These are phyloP conservation scores for Ctenopoma kingsleyae DNA, from an alignment of 2,797 vertebrate species.

Conservation along the genomic window DNA sequence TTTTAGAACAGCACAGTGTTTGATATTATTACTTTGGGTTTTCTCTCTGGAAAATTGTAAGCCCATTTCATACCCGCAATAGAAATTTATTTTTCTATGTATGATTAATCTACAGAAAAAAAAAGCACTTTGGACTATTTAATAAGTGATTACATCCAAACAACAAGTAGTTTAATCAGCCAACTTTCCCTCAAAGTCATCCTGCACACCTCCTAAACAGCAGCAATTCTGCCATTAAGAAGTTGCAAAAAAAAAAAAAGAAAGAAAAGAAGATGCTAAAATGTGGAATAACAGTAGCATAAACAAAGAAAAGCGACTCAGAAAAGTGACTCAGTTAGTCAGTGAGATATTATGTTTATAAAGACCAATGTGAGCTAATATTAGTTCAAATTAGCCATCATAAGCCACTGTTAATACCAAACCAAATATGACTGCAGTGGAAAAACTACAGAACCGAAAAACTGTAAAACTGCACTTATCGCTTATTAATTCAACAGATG, in stretches of 20 bases:
- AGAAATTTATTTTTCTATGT: not conserved
- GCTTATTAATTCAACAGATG: not conserved
- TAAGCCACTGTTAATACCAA: not conserved
- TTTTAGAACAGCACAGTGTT: slow-evolving; percentile 5
- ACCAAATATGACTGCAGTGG: not conserved
- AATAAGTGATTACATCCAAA: slow-evolving; percentile 3
- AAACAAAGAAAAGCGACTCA: not conserved
- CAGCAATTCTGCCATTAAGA: not conserved
- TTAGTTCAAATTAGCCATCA: not conserved
- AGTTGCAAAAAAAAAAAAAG: too few species aligned
- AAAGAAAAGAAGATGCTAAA: not conserved
- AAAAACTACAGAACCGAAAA: too few species aligned
- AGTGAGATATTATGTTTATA: not conserved
- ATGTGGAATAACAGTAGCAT: not conserved
- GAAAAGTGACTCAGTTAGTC: not conserved
- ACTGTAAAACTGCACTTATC: not conserved
- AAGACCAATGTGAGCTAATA: not conserved
- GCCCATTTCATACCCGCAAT: not conserved
- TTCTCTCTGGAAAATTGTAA: not conserved
- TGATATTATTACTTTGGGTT: not conserved
- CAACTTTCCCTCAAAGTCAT: not conserved
- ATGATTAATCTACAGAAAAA: not conserved
- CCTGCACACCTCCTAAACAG: not conserved
- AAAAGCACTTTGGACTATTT: not conserved
- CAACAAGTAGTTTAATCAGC: not conserved